phyloP scores from a whole-genome alignment of 2,888 invertebrate species.

The Conomelus anceps region DNA sequence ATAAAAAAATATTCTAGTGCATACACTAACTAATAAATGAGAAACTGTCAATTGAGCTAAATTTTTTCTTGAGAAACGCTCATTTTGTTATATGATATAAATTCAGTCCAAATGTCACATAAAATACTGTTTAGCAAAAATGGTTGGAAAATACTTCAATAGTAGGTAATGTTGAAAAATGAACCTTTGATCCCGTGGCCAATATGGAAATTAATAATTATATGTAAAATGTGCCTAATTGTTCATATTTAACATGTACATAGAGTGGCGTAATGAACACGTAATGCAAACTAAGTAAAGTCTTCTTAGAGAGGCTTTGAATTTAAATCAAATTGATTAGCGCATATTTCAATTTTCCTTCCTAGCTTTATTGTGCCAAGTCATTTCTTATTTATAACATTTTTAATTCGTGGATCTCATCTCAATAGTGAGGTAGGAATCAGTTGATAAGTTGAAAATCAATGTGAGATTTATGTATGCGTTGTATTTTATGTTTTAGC shows the following conservation, averaged over 20 bases:
- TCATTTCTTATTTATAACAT: not conserved
- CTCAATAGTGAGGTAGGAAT: not conserved
- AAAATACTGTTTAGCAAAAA: not conserved
- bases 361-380: not conserved
- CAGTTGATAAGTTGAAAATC: not conserved
- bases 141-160: not conserved
- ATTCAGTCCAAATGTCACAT: not conserved
- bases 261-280: not conserved
- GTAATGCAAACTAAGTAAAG: not conserved
- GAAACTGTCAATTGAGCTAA: not conserved
- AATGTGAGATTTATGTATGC: not conserved
- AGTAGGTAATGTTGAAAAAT: not conserved
- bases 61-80: not conserved
- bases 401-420: not conserved
- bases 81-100: not conserved
- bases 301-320: not conserved
- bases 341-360: not conserved
- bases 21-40: not conserved
- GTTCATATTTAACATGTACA: not conserved
- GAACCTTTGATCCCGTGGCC: not conserved
- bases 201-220: not conserved
- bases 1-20: not conserved
- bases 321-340: not conserved
- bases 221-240: not conserved
- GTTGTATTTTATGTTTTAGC: not conserved